phyloP scores from a whole-genome alignment of 53 echinoderm and acorn worm species.

The Echinometra lucunter region DNA sequence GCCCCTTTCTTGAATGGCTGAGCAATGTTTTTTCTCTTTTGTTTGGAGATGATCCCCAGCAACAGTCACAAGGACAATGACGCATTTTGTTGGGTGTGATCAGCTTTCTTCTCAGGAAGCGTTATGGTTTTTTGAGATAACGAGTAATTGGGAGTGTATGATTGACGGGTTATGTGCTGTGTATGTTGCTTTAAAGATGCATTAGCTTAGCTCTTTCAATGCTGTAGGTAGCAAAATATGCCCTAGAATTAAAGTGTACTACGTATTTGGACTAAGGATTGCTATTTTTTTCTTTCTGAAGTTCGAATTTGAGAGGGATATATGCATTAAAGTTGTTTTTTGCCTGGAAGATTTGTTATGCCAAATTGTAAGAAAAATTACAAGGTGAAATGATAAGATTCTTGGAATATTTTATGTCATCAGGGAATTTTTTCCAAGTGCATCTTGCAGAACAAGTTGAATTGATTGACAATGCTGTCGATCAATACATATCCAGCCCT shows the following conservation, averaged over 20 bases:
- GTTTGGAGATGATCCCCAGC: conserved; percentile 26
- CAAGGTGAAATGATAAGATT: not conserved
- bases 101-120: not conserved
- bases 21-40: conserved; percentile 5
- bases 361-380: not conserved
- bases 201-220: not conserved
- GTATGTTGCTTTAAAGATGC: not conserved
- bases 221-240: not conserved
- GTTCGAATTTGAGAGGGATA: not conserved
- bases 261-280: not conserved
- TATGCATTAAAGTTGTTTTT: not conserved
- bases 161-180: conserved; percentile 38
- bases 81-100: conserved; percentile 42
- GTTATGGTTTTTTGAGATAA: conserved; percentile 14
- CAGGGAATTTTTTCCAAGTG: not conserved
- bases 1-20: not conserved
- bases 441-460: not conserved
- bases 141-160: conserved; percentile 1
- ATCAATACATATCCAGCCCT: not conserved
- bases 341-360: not conserved
- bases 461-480: not conserved
- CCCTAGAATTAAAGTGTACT: not conserved
- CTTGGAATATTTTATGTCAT: not conserved
- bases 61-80: conserved; percentile 44
- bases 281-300: not conserved